These are phyloP conservation scores for Phyllotreta cruciferae DNA, from an alignment of 2,888 invertebrate species.

Conservation along the genomic window DNA sequence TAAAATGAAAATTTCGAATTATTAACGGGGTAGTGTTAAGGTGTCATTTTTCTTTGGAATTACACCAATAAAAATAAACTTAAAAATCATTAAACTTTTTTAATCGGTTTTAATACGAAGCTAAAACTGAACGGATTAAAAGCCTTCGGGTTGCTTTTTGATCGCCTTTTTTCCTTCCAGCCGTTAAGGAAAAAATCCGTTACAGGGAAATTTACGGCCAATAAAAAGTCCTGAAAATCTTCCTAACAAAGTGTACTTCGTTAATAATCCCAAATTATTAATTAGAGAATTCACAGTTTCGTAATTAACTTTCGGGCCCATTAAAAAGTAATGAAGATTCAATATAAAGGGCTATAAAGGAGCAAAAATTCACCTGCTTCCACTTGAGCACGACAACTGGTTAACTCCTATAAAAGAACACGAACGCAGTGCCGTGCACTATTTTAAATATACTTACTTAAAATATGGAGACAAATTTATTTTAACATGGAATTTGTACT, in stretches of 20 bases:
- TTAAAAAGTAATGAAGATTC: slow-evolving; percentile 36
- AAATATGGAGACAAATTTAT: too few species aligned
- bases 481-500: too few species aligned
- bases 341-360: slow-evolving; percentile 32
- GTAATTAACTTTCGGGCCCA: slow-evolving; percentile 34
- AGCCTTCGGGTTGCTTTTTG: neutral
- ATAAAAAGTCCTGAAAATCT: slow-evolving; percentile 15
- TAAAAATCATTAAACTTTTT: too few species aligned
- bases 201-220: neutral
- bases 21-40: too few species aligned
- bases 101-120: too few species aligned
- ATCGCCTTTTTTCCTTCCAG: neutral
- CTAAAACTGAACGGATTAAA: too few species aligned
- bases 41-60: too few species aligned
- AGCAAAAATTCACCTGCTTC: slow-evolving; percentile 37
- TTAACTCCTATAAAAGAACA: slow-evolving; percentile 14
- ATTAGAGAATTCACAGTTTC: slow-evolving; percentile 35
- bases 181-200: neutral
- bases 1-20: too few species aligned
- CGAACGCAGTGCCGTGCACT: neutral
- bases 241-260: slow-evolving; percentile 15
- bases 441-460: too few species aligned
- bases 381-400: slow-evolving; percentile 44
- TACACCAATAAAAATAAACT: too few species aligned
- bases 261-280: slow-evolving; percentile 32